Conservation (phyloP, 2,113 vertebrate genomes). For the Otocyon megalotis region DNA sequence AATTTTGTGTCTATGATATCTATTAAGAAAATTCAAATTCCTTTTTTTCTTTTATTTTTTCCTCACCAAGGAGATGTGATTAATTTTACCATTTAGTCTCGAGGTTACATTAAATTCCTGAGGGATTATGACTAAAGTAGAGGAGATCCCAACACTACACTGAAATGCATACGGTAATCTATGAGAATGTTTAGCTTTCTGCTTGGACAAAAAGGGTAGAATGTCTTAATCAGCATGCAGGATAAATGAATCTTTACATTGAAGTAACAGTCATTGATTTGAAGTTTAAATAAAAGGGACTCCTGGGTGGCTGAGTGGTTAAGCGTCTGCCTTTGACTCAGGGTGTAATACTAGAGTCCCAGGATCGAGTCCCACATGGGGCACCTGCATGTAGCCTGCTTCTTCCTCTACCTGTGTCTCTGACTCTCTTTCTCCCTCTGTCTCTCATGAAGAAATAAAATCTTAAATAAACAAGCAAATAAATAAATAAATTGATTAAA, state of each 20-base stretch:
- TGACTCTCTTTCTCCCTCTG: no score
- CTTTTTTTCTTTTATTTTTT: not conserved
- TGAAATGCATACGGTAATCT: not conserved
- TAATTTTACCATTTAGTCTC: not conserved
- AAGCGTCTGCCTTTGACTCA: no score
- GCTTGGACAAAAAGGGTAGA: not conserved
- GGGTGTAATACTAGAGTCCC: no score
- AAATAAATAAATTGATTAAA: no score
- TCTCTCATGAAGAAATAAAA: no score
- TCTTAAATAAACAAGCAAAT: no score
- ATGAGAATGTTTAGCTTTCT: not conserved
- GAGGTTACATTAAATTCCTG: not conserved
- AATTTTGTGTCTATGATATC: not conserved
- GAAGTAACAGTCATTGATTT: not conserved
- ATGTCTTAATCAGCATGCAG: not conserved
- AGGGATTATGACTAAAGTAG: not conserved
- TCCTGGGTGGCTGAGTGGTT: no score
- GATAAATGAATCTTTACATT: not conserved
- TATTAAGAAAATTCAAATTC: not conserved
- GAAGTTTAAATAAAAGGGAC: not conserved
- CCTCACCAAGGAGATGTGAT: not conserved
- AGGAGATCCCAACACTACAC: not conserved
- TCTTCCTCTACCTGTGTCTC: no score
- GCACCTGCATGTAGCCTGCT: no score
- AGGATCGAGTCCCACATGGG: no score